phyloP scores from a whole-genome alignment of 2,113 vertebrate species.

The Gymnogyps californianus region DNA sequence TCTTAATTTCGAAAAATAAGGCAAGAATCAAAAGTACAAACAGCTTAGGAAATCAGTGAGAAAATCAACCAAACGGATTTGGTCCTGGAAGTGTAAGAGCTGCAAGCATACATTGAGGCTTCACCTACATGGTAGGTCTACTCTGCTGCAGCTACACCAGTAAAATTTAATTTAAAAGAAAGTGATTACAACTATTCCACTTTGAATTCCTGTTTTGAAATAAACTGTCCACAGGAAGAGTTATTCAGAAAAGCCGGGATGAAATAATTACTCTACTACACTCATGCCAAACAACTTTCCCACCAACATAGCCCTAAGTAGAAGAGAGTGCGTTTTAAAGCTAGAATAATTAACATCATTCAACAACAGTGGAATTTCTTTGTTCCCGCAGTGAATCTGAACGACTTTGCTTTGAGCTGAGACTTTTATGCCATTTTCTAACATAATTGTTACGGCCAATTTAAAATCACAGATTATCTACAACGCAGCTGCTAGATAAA shows the following conservation, averaged over 20 bases:
- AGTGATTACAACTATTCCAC: not conserved
- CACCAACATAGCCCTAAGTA: not conserved
- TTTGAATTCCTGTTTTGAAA: not conserved
- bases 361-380: not conserved
- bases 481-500: not conserved
- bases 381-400: not conserved
- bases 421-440: not conserved
- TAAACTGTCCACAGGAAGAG: not conserved
- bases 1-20: not conserved
- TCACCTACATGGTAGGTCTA: not conserved
- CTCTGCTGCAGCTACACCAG: not conserved
- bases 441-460: not conserved
- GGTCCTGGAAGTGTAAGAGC: not conserved
- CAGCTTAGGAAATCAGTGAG: not conserved
- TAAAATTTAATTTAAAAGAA: not conserved
- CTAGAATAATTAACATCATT: not conserved
- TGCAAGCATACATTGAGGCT: not conserved
- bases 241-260: not conserved
- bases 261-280: not conserved
- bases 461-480: not conserved
- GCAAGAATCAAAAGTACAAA: not conserved
- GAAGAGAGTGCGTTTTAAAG: not conserved
- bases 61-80: not conserved
- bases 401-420: not conserved
- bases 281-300: not conserved